Base-by-base conservation (phyloP, 2,888 invertebrate genomes). In the Caenorhabditis zanzibari region DNA sequence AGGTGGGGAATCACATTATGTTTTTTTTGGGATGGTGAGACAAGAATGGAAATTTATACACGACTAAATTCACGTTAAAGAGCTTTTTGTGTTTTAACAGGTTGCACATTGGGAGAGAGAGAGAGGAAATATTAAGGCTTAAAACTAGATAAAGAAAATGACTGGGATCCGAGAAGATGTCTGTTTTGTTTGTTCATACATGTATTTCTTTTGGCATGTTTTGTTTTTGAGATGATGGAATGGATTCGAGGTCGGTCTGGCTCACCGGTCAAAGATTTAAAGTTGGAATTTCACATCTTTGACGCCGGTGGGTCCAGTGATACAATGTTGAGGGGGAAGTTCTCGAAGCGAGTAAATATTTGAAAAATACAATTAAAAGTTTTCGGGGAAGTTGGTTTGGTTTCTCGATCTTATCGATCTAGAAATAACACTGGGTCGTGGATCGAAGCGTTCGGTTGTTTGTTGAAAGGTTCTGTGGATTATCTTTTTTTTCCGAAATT, bases 201-300 rank as follows among this genome's bases (percentile, higher is more conserved):
- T 71, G 71, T 79, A 71, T 71, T 64, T 79, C 71, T 63, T 71
- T 79, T 79, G 79, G 79, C 79, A 77, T 77, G 68, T 69, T 69
- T 52, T 71, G 56, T 44, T 71, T 56, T 49, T 58, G 71, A 56
- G 58, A 71, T 59, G 76, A 76, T 68, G 66, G 76, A 76, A 68
- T 68, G 76, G 61, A 61, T 14, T n/a, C n/a, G n/a, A 26, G 54
- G 54, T 54, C 24, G 54, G 12, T 68, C 63, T 52, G 71, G 56
- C 79, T 79, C 79, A 79, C 79, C 79, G 79, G 64, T 56, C 64
- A 44, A 54, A 71, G 71, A 54, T 38, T 41, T 59, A 16, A 41
- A 10, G 38, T 32, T 47, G 38, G 38, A n/a, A 38, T 47, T 1
- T 19, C 47, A 47, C 28, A 75, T 41, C 71, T 71, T 54, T 44